Conservation (phyloP, 2,888 invertebrate species). For the Halocaridina rubra region DNA sequence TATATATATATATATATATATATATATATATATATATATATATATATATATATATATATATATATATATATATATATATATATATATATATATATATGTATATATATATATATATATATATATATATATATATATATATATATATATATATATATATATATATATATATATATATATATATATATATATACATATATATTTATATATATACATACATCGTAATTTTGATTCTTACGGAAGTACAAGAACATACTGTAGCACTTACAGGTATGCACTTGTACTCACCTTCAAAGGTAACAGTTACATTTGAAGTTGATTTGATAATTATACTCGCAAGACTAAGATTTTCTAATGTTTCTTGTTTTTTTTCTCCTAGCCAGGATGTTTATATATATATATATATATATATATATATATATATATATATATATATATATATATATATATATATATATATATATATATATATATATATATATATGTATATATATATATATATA, state of each 20-base stretch:
- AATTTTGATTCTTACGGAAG: no score
- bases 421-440: not conserved
- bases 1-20: not conserved
- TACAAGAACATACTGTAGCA: no score
- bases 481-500: not conserved
- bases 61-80: conserved; percentile 28
- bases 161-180: not conserved
- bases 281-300: no score
- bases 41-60: conserved; percentile 1
- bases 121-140: not conserved
- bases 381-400: conserved; percentile 5
- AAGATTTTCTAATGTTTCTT: no score
- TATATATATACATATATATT: not conserved
- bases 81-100: conserved; percentile 28
- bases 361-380: no score
- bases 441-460: not conserved
- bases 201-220: not conserved
- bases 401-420: conserved; percentile 9
- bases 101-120: conserved; percentile 21
- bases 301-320: no score
- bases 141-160: conserved; percentile 15
- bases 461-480: not conserved
- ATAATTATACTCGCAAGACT: no score
- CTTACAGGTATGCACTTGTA: no score
- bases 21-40: not conserved